Percentiles rank a stretch among this genome's conserved stretches.
Conservation (phyloP, 2,797 vertebrate species). For the Sebastes miniatus region DNA sequence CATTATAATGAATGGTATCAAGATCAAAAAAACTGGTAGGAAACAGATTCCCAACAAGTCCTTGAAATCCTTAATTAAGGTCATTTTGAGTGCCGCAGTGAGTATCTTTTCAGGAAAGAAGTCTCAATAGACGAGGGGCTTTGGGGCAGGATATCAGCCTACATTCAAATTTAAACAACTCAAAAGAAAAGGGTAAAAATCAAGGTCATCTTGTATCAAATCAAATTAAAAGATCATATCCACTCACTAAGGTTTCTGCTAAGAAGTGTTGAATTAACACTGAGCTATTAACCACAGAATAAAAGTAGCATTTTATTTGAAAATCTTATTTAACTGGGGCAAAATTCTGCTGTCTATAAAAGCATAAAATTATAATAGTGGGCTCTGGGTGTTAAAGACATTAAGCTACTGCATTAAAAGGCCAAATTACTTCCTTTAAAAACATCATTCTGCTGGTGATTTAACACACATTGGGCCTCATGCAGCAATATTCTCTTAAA, state of each 20-base stretch:
- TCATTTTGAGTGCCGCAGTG: neutral
- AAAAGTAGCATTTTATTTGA: neutral
- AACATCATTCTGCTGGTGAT: neutral
- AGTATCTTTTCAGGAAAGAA: neutral
- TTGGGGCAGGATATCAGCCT: neutral
- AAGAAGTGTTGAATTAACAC: neutral
- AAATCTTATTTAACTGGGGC: neutral
- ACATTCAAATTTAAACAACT: neutral
- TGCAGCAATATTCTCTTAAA: neutral
- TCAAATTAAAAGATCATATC: neutral
- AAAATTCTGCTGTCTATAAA: neutral
- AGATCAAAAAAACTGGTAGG: neutral
- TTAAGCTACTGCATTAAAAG: neutral
- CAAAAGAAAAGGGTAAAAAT: neutral
- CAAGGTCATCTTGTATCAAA: neutral
- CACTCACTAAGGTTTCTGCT: neutral
- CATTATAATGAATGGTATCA: neutral
- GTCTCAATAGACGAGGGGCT: neutral
- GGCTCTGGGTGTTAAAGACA: neutral
- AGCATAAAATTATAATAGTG: neutral
- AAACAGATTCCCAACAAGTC: neutral
- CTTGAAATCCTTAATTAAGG: neutral
- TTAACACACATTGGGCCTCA: neutral
- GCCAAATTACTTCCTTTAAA: neutral
- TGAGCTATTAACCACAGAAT: neutral